phyloP scores from a whole-genome alignment of 2,113 vertebrate species.

The Procavia capensis region DNA sequence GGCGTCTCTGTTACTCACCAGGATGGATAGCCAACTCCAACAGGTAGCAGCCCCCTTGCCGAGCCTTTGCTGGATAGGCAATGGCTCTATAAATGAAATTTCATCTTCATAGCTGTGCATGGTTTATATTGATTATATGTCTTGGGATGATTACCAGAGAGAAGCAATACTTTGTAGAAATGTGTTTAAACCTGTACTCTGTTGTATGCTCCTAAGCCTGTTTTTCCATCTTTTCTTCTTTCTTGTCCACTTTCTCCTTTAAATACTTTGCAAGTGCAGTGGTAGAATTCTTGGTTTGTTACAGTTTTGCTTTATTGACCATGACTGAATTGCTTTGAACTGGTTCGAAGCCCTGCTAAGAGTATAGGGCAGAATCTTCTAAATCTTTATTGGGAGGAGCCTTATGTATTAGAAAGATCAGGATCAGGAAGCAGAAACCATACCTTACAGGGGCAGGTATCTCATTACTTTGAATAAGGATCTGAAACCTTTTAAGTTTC shows the following conservation, averaged over 20 bases:
- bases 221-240: background rate
- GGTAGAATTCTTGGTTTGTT: background rate
- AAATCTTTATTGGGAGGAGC: background rate
- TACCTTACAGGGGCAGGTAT: background rate
- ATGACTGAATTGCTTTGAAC: too few species aligned
- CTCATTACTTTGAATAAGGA: conserved; percentile 5
- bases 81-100: background rate
- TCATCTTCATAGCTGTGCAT: background rate
- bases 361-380: conserved; percentile 18
- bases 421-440: background rate
- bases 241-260: background rate
- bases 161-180: background rate
- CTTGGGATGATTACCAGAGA: background rate
- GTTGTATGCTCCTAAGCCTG: background rate
- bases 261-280: background rate
- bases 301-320: too few species aligned
- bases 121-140: background rate
- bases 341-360: too few species aligned
- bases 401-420: background rate
- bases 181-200: background rate
- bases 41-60: background rate
- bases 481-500: background rate
- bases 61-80: background rate
- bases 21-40: background rate
- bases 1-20: background rate